Percentiles rank a stretch among this genome's conserved stretches.
These are phyloP conservation scores for Toxonevra muliebris DNA, from an alignment of 2,888 invertebrate genomes.

Conservation along the genomic window DNA sequence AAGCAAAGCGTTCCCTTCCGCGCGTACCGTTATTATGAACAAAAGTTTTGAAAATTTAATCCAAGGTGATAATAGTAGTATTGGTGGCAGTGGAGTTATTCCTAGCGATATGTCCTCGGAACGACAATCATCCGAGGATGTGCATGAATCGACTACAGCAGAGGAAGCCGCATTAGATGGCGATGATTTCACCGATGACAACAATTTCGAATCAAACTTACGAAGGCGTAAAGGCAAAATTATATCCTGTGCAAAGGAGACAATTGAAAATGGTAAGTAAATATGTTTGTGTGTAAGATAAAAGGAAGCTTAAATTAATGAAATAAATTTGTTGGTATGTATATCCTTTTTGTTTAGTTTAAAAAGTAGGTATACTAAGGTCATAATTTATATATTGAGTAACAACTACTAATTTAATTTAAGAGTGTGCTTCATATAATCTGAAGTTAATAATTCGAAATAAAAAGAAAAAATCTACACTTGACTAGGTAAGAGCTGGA, in stretches of 20 bases:
- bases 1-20: too few species aligned
- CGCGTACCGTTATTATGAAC: constrained; percentile 50
- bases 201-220: constrained; percentile 64
- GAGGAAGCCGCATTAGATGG: constrained; percentile 53
- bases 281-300: not conserved
- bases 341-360: too few species aligned
- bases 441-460: too few species aligned
- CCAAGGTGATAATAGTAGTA: constrained; percentile 41
- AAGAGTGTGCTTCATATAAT: too few species aligned
- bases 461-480: too few species aligned
- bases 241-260: constrained; percentile 66
- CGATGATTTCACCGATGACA: constrained; percentile 60
- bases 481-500: too few species aligned
- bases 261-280: constrained; percentile 64
- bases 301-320: too few species aligned
- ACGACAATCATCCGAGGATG: constrained; percentile 61
- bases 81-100: constrained; percentile 40
- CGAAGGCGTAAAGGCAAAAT: constrained; percentile 65
- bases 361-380: too few species aligned
- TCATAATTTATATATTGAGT: too few species aligned
- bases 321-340: too few species aligned
- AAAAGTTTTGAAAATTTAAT: constrained; percentile 61
- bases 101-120: constrained; percentile 52
- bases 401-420: too few species aligned
- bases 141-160: constrained; percentile 56